A percentile compares a stretch with the other conserved stretches of the same genome.
Evolutionary conservation across 2,797 vertebrate species (phyloP).

Genomic region (Chelon labrosus): DNA sequence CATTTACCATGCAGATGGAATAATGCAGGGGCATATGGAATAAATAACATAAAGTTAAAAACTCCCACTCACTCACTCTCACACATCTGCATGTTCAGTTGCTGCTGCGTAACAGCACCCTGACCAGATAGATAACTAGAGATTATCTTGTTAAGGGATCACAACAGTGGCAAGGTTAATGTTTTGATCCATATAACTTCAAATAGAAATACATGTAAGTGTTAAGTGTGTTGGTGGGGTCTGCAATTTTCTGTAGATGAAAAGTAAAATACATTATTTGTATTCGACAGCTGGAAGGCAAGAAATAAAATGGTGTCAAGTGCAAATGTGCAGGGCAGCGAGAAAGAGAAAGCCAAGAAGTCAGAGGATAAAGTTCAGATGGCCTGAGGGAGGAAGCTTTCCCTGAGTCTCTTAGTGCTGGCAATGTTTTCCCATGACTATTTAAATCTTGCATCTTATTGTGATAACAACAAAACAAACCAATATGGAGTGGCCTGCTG

Average conservation of each 20-base stretch:
- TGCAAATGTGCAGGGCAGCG: neutral
- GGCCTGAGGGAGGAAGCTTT: neutral
- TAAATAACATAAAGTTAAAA: neutral
- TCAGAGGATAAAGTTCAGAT: neutral
- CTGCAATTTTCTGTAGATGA: constrained; percentile 1
- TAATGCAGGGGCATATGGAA: neutral
- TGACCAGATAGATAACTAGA: neutral
- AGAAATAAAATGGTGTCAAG: neutral
- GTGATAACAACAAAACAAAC: neutral
- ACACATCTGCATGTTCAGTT: constrained; percentile 3
- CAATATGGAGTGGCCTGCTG: neutral
- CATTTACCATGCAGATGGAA: constrained; percentile 20
- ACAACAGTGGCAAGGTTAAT: no score
- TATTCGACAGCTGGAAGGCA: neutral
- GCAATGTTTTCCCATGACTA: neutral
- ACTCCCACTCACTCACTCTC: neutral
- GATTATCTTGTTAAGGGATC: no score
- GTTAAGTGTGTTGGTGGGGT: neutral
- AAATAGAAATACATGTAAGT: neutral
- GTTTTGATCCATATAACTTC: no score
- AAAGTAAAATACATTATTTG: neutral
- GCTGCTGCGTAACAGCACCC: neutral
- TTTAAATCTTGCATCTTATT: neutral
- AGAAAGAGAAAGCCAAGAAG: neutral
- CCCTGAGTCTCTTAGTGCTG: neutral